Percentiles rank a stretch among this genome's conserved stretches.
phyloP scores from a whole-genome alignment of 2,888 invertebrate genomes.

The Trissonchulus sp. region DNA sequence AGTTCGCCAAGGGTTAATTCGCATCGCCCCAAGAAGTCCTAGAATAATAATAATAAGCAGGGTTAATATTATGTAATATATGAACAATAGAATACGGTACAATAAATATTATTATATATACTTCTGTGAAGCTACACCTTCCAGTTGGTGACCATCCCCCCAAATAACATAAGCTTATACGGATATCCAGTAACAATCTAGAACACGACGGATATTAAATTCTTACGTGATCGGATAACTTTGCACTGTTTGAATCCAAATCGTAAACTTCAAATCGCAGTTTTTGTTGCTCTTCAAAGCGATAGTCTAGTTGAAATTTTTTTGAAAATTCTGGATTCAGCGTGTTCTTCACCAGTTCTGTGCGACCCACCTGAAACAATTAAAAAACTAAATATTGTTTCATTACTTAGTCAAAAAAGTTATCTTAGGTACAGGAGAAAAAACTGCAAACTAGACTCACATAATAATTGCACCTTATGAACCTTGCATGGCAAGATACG shows the following conservation, averaged over 20 bases:
- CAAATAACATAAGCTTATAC: no score
- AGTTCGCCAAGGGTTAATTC: constrained; percentile 59
- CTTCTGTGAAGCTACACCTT: no score
- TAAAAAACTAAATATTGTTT: constrained; percentile 1
- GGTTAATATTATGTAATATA: not conserved
- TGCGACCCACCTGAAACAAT: constrained; percentile 48
- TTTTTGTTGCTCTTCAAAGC: constrained; percentile 61
- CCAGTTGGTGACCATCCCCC: no score
- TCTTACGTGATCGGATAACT: constrained; percentile 41
- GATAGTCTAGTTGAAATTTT: constrained; percentile 59
- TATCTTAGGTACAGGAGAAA: no score
- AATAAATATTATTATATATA: no score
- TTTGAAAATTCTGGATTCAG: constrained; percentile 59
- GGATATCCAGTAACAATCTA: no score
- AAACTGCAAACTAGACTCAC: no score
- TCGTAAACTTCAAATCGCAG: constrained; percentile 57
- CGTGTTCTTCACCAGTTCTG: constrained; percentile 56
- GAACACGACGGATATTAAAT: no score
- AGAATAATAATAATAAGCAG: constrained; percentile 46
- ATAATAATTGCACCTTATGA: no score
- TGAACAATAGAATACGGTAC: not conserved
- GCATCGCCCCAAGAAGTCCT: constrained; percentile 57
- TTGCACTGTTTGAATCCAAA: constrained; percentile 26
- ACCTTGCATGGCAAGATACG: no score
- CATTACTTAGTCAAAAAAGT: no score